phyloP scores from a whole-genome alignment of 2,888 invertebrate genomes.

The Mesorhabditis belari region DNA sequence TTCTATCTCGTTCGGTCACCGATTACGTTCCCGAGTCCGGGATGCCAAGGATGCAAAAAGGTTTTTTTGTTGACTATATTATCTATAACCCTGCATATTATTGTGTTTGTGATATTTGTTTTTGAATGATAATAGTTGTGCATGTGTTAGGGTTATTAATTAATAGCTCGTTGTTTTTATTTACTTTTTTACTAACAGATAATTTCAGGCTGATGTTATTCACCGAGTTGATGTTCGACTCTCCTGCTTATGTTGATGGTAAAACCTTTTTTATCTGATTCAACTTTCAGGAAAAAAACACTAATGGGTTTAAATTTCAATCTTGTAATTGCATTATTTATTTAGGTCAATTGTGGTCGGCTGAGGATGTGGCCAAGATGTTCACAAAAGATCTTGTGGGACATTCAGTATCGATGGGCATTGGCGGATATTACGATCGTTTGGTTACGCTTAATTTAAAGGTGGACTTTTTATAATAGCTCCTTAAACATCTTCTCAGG shows the following conservation, averaged over 20 bases:
- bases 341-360: conserved; percentile 2
- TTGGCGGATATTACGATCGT: conserved; percentile 32
- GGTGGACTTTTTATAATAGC: conserved; percentile 8
- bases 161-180: too few species aligned
- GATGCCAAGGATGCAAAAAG: conserved; percentile 71
- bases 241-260: conserved; percentile 59
- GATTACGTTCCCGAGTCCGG: too few species aligned
- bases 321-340: not conserved
- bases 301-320: not conserved
- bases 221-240: conserved; percentile 70
- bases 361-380: conserved; percentile 70
- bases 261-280: not conserved
- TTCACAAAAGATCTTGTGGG: conserved; percentile 55
- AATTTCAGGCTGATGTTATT: conserved; percentile 64
- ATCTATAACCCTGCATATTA: too few species aligned
- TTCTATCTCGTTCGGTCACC: too few species aligned
- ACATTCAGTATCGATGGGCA: conserved; percentile 36
- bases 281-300: not conserved
- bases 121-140: too few species aligned
- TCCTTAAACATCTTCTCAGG: not conserved
- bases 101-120: too few species aligned
- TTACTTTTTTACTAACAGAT: too few species aligned
- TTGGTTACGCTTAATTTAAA: conserved; percentile 36
- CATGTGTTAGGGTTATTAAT: too few species aligned
- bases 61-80: too few species aligned